Evolutionary conservation across 92 coral and sea anemone genomes (phyloP).

Genomic region (Pocillopora meandrina): DNA sequence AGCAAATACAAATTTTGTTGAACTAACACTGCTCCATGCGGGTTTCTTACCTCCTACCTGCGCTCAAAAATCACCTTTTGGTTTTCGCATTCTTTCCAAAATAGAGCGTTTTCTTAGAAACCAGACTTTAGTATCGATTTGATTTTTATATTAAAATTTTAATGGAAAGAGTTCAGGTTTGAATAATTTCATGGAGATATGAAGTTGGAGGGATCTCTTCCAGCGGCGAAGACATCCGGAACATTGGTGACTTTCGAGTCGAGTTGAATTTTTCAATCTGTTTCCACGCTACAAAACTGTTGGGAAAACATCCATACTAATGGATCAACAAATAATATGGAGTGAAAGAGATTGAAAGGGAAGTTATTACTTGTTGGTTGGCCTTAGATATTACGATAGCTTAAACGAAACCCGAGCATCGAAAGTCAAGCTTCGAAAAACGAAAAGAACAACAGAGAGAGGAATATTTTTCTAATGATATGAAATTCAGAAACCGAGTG

Average conservation of each 20-base stretch:
- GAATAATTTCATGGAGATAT: not conserved
- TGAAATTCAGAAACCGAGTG: slow-evolving; percentile 7
- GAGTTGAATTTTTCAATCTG: slow-evolving; percentile 9
- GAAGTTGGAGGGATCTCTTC: not conserved
- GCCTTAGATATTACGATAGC: too few species aligned
- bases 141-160: not conserved
- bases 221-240: not conserved
- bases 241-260: slow-evolving; percentile 15
- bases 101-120: slow-evolving; percentile 53
- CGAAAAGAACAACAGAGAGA: slow-evolving; percentile 9
- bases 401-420: not conserved
- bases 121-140: slow-evolving; percentile 8
- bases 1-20: not conserved
- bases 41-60: slow-evolving; percentile 7
- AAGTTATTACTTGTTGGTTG: not conserved
- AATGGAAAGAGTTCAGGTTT: not conserved
- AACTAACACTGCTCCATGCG: not conserved
- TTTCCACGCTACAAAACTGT: slow-evolving; percentile 33
- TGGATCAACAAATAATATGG: not conserved
- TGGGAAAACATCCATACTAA: slow-evolving; percentile 28
- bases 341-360: not conserved
- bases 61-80: not conserved
- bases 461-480: slow-evolving; percentile 5
- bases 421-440: not conserved
- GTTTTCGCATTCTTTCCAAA: slow-evolving; percentile 50